Conservation (phyloP, 2,797 vertebrate species). For the Acanthornis magna region DNA sequence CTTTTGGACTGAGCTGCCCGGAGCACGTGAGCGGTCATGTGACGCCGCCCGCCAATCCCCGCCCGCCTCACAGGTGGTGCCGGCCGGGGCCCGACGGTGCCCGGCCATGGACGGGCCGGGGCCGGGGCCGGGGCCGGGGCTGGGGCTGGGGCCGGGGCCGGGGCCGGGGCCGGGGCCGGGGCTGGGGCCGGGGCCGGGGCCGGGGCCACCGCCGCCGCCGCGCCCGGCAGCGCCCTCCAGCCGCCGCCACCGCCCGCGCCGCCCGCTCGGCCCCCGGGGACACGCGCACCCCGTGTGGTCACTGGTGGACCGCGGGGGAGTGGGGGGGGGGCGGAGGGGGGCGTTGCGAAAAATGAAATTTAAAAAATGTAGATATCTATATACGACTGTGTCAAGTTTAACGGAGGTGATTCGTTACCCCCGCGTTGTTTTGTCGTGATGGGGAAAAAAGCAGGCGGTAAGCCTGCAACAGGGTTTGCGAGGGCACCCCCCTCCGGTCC, state of each 20-base stretch:
- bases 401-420: not conserved
- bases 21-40: conserved; percentile 87
- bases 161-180: too few species aligned
- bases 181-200: too few species aligned
- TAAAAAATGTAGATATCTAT: not conserved
- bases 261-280: not conserved
- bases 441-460: conserved; percentile 7
- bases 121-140: not conserved
- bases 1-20: conserved; percentile 85
- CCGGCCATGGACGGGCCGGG: conserved; percentile 58
- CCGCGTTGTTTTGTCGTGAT: not conserved
- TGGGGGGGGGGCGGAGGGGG: too few species aligned
- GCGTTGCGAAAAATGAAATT: not conserved
- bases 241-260: not conserved
- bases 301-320: too few species aligned
- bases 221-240: not conserved
- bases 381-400: not conserved
- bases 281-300: not conserved
- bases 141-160: too few species aligned
- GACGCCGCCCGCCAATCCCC: conserved; percentile 84
- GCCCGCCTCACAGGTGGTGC: conserved; percentile 79
- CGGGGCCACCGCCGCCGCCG: not conserved
- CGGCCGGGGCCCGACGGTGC: conserved; percentile 66
- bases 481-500: not conserved
- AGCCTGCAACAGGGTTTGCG: conserved; percentile 13